Percentiles rank a stretch among this genome's conserved stretches.
These are phyloP conservation scores for Microcebus jonahi DNA, from an alignment of 2,113 vertebrate species.

Conservation along the genomic window DNA sequence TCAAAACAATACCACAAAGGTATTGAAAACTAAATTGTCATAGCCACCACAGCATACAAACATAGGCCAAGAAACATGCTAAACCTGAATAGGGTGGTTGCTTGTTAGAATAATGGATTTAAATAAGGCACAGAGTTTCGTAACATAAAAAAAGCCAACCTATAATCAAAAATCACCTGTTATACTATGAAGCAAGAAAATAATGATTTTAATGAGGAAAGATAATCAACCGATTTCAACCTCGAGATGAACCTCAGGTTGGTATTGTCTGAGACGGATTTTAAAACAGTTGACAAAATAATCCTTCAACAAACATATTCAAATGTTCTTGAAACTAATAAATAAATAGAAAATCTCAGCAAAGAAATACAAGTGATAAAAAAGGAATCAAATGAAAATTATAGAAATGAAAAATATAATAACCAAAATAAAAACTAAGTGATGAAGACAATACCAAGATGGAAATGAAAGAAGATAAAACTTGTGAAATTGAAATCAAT, in stretches of 20 bases:
- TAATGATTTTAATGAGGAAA: neutral
- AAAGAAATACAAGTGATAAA: neutral
- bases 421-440: neutral
- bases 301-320: neutral
- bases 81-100: neutral
- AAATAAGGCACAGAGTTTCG: neutral
- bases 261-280: neutral
- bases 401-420: neutral
- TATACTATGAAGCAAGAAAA: neutral
- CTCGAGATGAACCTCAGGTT: neutral
- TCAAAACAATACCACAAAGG: neutral
- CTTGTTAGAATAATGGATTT: neutral
- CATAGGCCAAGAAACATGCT: neutral
- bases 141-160: neutral
- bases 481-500: neutral
- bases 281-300: neutral
- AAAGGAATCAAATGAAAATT: neutral
- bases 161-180: neutral
- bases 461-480: neutral
- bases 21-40: neutral
- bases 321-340: neutral
- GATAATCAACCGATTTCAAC: neutral
- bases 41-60: neutral
- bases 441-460: neutral
- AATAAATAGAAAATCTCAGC: neutral